phyloP scores from a whole-genome alignment of 1,140 invertebrate genomes.

The Heliconius himera region DNA sequence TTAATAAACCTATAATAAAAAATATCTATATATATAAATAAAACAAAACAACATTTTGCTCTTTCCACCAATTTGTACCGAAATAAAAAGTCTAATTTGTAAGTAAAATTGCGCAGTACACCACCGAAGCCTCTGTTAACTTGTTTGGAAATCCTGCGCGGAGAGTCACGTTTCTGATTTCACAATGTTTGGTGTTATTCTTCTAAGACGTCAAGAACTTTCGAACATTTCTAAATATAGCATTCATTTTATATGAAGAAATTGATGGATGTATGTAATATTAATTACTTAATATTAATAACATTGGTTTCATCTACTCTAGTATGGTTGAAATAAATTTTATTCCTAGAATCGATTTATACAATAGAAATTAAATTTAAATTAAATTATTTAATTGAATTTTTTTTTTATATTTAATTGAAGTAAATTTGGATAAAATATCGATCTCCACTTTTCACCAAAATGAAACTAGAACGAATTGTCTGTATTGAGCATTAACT shows the following conservation, averaged over 20 bases:
- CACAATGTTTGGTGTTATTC: constrained; percentile 5
- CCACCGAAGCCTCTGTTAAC: background rate
- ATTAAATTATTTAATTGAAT: too few relatives aligned
- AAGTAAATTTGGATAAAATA: too few relatives aligned
- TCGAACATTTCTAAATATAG: background rate
- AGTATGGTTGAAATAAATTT: too few relatives aligned
- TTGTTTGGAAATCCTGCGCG: constrained; percentile 7
- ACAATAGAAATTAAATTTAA: too few relatives aligned
- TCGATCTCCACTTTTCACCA: too few relatives aligned
- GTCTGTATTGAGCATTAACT: too few relatives aligned
- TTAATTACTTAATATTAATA: too few relatives aligned
- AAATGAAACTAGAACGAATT: too few relatives aligned
- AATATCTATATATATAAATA: too few relatives aligned
- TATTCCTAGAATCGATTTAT: too few relatives aligned
- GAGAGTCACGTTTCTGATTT: background rate
- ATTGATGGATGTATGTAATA: background rate
- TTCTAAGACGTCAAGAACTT: background rate
- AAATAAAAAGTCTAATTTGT: background rate
- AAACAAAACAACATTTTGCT: background rate
- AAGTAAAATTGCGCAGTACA: background rate
- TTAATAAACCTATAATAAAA: background rate
- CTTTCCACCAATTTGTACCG: background rate
- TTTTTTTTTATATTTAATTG: too few relatives aligned
- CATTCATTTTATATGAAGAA: background rate
- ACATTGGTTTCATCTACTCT: too few relatives aligned